Evolutionary conservation across 2,888 invertebrate genomes (phyloP), one percentile per base, ranked within the genome.

Genomic region (Rhagonycha lutea): DNA sequence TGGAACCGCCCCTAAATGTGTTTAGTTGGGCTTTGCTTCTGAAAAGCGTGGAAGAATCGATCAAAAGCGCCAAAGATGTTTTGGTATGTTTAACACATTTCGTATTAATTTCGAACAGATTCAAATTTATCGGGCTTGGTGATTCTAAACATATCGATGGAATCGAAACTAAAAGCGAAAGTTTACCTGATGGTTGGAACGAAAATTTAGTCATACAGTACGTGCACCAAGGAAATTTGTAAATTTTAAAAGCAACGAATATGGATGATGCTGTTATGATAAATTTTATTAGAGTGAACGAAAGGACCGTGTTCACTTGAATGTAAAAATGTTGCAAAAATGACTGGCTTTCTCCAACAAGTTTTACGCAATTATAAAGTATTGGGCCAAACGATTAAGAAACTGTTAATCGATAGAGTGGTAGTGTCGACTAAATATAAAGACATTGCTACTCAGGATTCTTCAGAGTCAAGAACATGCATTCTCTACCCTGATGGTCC

Each of bases 101-200:
- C 91, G 92, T 92, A 83, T 87, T 95, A 29, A 88, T 92, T 12
- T 93, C 92, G 84, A 90, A 91, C 84, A 94, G 93, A 14, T 94
- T 93, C 83, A 91, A 91, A 83, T 94, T 93, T 84, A 90, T 94
- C 81, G 95, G 94, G 23, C 87, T 92, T 71, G 94, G 94, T 7
- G 94, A 94, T 86, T 87, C 87, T 2, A 88, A 87, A 78, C 83
- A 80, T 65, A 75, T 87, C 23, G 87, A 86, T 76, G 87, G 87
- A 1, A 83, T 82, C 11, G 94, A 94, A 85, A 87, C 88, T 14
- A 90, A 91, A 69, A 91, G 91, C 75, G 96, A 96, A 86, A 85
- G 93, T 62, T 87, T 96, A 14, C 96, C 96, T 2, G 89, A 90
- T 60, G 92, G 91, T 62, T 96, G 96, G 96, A 96, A 93, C 86